Base-by-base conservation (phyloP, 2,888 invertebrate species). In the Pachycephus smyrnensis region DNA sequence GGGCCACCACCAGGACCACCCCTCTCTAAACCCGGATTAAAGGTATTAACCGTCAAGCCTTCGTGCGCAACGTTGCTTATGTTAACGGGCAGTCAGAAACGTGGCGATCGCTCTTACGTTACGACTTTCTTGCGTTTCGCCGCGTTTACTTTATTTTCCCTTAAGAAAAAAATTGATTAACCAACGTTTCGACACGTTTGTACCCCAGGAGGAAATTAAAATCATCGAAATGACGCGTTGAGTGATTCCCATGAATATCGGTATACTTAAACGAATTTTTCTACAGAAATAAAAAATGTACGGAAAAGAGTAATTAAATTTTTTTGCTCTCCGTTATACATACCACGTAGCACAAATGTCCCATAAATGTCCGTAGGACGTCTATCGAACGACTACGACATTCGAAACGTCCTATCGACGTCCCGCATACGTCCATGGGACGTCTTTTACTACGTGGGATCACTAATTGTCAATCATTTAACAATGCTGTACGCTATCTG, bases 41-140 rank as follows among this genome's bases (percentile, higher is more conserved):
- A 81, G 75, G 85, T 83, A 85, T 85, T 84, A 85, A 84, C 82
- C 79, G 81, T 81, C 82, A 82, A 55, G 85, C 84, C 85, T 84
- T 84, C 85, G 85, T 85, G 82, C 82, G 80, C 84, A 77, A 81
- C 80, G 80, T 84, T 80, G 82, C 84, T 82, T 80, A 80, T 82
- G 80, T 84, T 83, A 85, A 85, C 85, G 84, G 32, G 55, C 55
- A 23, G 55, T 23, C 55, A 55, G 55, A 55, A 55, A 55, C 40
- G 55, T 23, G 23, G 55, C 23, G 55, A 55, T 55, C 55, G 55
- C 23, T 55, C 55, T 55, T 55, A 55, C 55, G 55, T 55, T 55
- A 55, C 23, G 55, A 55, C 55, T 55, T 55, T 55, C 23, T 55
- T 55, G 55, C 55, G 55, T 55, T 55, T 55, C 9, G 2, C 23